Base-by-base conservation (phyloP, 1,140 invertebrate species). In the Habropoda laboriosa region DNA sequence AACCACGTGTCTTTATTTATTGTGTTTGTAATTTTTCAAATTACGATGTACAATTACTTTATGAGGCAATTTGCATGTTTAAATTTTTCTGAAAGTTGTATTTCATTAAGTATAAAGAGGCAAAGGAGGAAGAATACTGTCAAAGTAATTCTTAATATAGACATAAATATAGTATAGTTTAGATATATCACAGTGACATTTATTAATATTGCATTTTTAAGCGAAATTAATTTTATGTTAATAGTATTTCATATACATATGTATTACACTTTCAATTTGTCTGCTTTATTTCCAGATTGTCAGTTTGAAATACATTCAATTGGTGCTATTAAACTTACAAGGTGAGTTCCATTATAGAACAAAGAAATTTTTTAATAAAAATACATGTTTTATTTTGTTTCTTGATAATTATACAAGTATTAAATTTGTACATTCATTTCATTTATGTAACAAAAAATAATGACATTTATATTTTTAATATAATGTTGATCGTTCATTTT, bases 211-310 rank as follows among this genome's bases (percentile, higher is more conserved):
- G 4, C 5, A 42, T 13, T 30, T 60, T 47, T 45, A 6, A 42
- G n/a, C 16, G 32, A 1, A 0, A 24, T 21, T 24, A 8, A 53
- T 51, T 0, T 67, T 51, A 16, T 16, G 18, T 35, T 1, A 32
- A 27, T 53, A n/a, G 6, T 1, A 45, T 10, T 66, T 13, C 49
- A 10, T 13, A 10, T 21, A 16, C n/a, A 24, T 0, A 16, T 61
- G 47, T 49, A 18, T 32, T 40, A n/a, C 0, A 24, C 24, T 76
- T 42, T 21, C 38, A 75, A 30, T 13, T 63, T 13, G 82, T 27
- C 1, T 63, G 24, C 3, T 72, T 42, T 75, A 4, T 49, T 83
- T 86, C 67, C 81, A 89, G 88, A 87, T 74, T 83, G 80, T 84
- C 77, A 35, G 75, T 81, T 72, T 89, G 79, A 89, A 83, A 68